These are phyloP conservation scores for Agrochola macilenta DNA, from an alignment of 2,888 invertebrate species.

Conservation along the genomic window DNA sequence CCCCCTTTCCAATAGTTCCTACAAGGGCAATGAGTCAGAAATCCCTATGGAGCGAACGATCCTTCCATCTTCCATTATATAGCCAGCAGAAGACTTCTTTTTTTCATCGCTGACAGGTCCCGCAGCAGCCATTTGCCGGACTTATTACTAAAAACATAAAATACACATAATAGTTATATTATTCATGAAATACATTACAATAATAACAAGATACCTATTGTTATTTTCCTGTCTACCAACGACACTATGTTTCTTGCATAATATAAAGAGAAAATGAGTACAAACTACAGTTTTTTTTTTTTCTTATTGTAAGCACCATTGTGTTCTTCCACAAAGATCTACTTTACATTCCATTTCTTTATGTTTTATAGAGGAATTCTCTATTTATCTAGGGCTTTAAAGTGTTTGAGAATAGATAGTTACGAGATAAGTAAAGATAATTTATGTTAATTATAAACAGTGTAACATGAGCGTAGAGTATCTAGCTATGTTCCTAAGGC, in stretches of 20 bases:
- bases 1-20: neutral
- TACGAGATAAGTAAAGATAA: neutral
- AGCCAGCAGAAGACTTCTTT: neutral
- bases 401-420: slow-evolving; percentile 20
- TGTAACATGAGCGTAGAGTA: neutral
- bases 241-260: neutral
- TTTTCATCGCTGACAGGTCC: neutral
- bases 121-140: neutral
- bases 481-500: neutral
- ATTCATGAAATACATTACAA: neutral
- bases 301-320: slow-evolving; percentile 32
- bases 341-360: slow-evolving; percentile 38
- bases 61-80: neutral
- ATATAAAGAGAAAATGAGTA: slow-evolving; percentile 3
- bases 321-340: slow-evolving; percentile 39
- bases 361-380: slow-evolving; percentile 22
- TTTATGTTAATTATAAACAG: slow-evolving; percentile 19
- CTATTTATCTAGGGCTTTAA: slow-evolving; percentile 23
- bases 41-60: neutral
- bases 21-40: neutral
- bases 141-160: neutral
- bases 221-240: neutral
- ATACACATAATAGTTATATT: no score
- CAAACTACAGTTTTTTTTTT: slow-evolving; percentile 1
- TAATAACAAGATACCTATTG: neutral